Percentiles rank a stretch among this genome's conserved stretches.
phyloP scores from a whole-genome alignment of 2,888 invertebrate species.

The Scotopteryx bipunctaria region DNA sequence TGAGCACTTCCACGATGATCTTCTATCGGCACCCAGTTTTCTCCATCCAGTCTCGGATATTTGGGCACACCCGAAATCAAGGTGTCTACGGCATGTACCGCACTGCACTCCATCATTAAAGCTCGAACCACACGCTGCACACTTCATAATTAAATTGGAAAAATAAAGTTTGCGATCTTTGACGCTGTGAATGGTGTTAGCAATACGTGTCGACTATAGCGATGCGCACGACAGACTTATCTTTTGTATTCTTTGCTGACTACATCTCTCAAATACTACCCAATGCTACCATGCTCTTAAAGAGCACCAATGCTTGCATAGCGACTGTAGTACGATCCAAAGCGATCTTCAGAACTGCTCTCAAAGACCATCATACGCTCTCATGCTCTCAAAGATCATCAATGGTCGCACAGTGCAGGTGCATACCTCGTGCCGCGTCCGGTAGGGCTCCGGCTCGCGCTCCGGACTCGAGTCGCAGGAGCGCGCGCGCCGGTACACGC shows the following conservation, averaged over 20 bases:
- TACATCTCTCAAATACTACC: too few relatives aligned
- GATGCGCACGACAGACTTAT: too few relatives aligned
- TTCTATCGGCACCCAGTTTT: conserved; percentile 18
- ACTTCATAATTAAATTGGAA: neutral
- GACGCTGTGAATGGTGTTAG: too few relatives aligned
- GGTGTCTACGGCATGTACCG: conserved; percentile 2
- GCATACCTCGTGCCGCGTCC: conserved; percentile 37
- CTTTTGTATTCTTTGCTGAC: too few relatives aligned
- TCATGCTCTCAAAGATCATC: too few relatives aligned
- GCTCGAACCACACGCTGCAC: neutral
- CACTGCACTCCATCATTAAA: neutral
- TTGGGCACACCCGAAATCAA: conserved; percentile 31
- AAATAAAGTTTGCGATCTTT: too few relatives aligned
- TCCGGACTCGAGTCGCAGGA: conserved; percentile 74
- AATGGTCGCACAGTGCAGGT: neutral
- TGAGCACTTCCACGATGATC: conserved; percentile 29
- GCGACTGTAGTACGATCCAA: too few relatives aligned
- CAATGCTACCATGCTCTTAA: too few relatives aligned
- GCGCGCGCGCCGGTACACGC: conserved; percentile 57
- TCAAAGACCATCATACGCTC: too few relatives aligned
- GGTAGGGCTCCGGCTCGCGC: conserved; percentile 48
- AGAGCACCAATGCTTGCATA: too few relatives aligned
- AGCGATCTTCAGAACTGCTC: too few relatives aligned
- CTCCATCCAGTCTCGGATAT: conserved; percentile 28
- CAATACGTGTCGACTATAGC: too few relatives aligned